Percentiles rank a stretch among this genome's conserved stretches.
These are phyloP conservation scores for Camponotus fellah DNA, from an alignment of 2,888 invertebrate species.

Conservation along the genomic window DNA sequence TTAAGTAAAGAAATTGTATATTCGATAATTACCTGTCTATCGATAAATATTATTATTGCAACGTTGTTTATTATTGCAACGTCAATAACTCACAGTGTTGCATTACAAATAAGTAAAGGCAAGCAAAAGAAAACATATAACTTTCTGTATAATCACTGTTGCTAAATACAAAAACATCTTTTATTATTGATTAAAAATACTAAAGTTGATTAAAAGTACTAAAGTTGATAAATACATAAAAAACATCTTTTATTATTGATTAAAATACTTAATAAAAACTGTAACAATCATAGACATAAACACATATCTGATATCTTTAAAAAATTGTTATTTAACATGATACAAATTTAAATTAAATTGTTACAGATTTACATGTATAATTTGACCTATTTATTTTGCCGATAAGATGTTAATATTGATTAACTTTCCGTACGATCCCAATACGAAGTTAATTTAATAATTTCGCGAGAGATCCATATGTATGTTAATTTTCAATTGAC, in stretches of 20 bases:
- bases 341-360: neutral
- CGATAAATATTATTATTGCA: constrained; percentile 34
- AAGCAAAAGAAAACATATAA: neutral
- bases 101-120: constrained; percentile 1
- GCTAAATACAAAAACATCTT: neutral
- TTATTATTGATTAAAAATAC: neutral
- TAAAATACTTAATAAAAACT: neutral
- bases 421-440: neutral
- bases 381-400: neutral
- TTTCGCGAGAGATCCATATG: neutral
- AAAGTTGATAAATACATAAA: neutral
- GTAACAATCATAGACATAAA: neutral
- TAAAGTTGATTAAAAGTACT: neutral
- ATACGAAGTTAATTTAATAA: constrained; percentile 1
- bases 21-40: constrained; percentile 35
- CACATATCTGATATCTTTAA: neutral
- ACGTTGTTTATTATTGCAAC: neutral
- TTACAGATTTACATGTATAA: neutral
- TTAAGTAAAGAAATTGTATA: neutral
- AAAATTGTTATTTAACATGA: neutral
- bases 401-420: neutral
- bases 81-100: neutral
- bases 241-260: neutral
- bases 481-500: neutral
- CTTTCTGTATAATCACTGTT: neutral